phyloP scores from a whole-genome alignment of 2,888 invertebrate species.

The Andrena flavipes region DNA sequence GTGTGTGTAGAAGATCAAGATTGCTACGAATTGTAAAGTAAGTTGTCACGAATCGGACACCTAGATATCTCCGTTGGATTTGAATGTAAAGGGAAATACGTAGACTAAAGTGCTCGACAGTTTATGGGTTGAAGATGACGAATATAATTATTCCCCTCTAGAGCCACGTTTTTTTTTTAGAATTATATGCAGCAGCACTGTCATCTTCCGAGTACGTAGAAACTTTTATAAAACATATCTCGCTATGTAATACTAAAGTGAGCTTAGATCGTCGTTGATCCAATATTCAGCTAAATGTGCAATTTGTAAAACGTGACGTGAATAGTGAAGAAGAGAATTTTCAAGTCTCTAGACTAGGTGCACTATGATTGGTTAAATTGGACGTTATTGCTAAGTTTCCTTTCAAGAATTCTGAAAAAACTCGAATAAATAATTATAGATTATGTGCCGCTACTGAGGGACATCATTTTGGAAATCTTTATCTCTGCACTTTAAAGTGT shows the following conservation, averaged over 20 bases:
- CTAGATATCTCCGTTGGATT: background rate
- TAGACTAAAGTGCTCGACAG: background rate
- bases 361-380: background rate
- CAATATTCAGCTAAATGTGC: too few relatives aligned
- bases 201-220: background rate
- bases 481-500: background rate
- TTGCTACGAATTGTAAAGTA: background rate
- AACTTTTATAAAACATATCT: background rate
- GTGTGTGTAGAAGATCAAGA: slow-evolving; percentile 37
- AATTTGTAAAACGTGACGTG: background rate
- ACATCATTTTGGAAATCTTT: background rate
- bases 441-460: slow-evolving; percentile 3
- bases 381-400: background rate
- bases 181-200: too few relatives aligned
- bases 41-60: slow-evolving; percentile 8
- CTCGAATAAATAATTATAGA: background rate
- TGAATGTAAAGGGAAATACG: background rate
- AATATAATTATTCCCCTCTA: background rate
- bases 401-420: background rate
- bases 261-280: background rate
- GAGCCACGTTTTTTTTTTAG: background rate
- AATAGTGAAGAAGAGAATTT: background rate
- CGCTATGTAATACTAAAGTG: background rate
- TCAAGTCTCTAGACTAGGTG: background rate
- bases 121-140: background rate